Evolutionary conservation across 2,797 vertebrate genomes (phyloP).

Genomic region (Denticeps clupeoides): DNA sequence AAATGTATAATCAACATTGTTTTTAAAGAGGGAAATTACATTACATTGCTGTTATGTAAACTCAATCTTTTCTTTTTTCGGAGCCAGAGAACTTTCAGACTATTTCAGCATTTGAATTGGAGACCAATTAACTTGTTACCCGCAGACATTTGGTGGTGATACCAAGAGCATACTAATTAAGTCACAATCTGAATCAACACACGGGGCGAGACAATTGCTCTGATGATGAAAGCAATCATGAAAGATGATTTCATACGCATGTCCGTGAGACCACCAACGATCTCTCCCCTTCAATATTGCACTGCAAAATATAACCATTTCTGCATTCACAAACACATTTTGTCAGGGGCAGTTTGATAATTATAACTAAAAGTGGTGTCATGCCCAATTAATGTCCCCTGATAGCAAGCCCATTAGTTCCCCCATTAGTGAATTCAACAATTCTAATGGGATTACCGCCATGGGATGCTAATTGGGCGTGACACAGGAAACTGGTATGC

Average conservation of each 20-base stretch:
- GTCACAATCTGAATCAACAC: slow-evolving; percentile 37
- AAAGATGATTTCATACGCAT: slow-evolving; percentile 51
- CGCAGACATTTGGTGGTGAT: slow-evolving; percentile 59
- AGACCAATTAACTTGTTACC: slow-evolving; percentile 71
- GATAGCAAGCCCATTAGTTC: slow-evolving; percentile 99
- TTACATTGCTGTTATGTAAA: slow-evolving; percentile 46
- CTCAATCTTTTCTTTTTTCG: slow-evolving; percentile 39
- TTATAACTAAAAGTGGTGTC: slow-evolving; percentile 99
- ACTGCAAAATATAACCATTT: slow-evolving; percentile 21
- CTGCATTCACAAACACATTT: slow-evolving; percentile 84
- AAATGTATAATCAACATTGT: slow-evolving; percentile 10
- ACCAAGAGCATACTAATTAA: slow-evolving; percentile 67
- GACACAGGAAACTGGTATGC: slow-evolving; percentile 95
- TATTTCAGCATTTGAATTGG: slow-evolving; percentile 65
- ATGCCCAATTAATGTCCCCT: slow-evolving; percentile 98
- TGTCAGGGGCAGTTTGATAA: slow-evolving; percentile 93
- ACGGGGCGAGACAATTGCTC: slow-evolving; percentile 55
- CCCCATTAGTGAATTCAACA: slow-evolving; percentile 99
- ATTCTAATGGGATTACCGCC: slow-evolving; percentile 99
- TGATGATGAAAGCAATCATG: slow-evolving; percentile 64
- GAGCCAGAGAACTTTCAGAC: slow-evolving; percentile 56
- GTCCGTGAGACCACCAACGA: slow-evolving; percentile 49
- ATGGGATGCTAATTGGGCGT: slow-evolving; percentile 97
- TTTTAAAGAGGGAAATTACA: slow-evolving; percentile 14
- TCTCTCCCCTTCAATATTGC: slow-evolving; percentile 16